Conservation (phyloP, 2,888 invertebrate genomes). For the Ophonus ardosiacus region DNA sequence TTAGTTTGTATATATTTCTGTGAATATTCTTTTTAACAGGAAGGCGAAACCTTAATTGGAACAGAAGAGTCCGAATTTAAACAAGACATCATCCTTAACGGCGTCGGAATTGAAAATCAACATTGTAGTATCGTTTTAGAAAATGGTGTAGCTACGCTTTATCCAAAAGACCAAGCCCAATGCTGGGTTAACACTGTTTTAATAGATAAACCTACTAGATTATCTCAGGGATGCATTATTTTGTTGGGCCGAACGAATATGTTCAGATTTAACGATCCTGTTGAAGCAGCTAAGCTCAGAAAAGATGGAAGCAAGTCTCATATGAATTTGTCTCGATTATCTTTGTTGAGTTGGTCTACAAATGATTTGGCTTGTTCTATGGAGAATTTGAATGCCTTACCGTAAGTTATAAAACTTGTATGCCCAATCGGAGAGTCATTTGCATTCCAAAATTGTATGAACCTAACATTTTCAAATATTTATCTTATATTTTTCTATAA, state of each 20-base stretch:
- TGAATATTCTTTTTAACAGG: constrained; percentile 75
- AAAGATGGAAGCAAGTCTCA: constrained; percentile 85
- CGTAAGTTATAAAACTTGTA: constrained; percentile 26
- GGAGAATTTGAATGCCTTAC: constrained; percentile 79
- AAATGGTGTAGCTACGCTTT: constrained; percentile 85
- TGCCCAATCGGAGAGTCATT: neutral
- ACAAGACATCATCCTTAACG: constrained; percentile 88
- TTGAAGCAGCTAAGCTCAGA: constrained; percentile 89
- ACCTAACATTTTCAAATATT: neutral
- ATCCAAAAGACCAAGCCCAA: constrained; percentile 84
- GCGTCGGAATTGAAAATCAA: constrained; percentile 86
- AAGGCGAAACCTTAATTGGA: constrained; percentile 92
- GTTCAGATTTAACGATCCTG: constrained; percentile 93
- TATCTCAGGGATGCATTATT: constrained; percentile 86
- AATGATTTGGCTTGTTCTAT: constrained; percentile 87
- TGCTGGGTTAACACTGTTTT: constrained; percentile 91
- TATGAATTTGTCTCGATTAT: constrained; percentile 88
- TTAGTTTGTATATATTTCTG: constrained; percentile 10
- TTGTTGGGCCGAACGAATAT: constrained; percentile 80
- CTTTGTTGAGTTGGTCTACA: constrained; percentile 89
- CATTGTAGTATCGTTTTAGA: constrained; percentile 87
- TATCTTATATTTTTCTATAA: too few relatives aligned
- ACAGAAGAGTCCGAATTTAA: constrained; percentile 83
- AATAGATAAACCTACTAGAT: constrained; percentile 86
- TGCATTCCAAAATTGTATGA: neutral